phyloP scores from a whole-genome alignment of 2,888 invertebrate genomes.

The Onchidella celtica region DNA sequence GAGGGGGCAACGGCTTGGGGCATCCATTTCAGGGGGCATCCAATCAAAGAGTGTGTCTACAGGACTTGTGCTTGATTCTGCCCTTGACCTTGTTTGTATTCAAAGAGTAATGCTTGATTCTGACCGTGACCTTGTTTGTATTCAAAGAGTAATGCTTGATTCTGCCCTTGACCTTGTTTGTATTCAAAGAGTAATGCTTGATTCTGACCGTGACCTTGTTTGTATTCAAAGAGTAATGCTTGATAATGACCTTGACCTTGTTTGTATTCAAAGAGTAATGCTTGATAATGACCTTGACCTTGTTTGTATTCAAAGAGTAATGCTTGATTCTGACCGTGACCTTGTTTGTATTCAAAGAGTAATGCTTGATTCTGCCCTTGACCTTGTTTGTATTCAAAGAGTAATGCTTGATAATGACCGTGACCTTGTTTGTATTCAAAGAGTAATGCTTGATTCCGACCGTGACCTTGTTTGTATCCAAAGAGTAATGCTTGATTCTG shows the following conservation, averaged over 20 bases:
- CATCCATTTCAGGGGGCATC: too few relatives aligned
- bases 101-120: background rate
- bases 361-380: background rate
- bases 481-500: background rate
- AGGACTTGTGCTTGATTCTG: too few relatives aligned
- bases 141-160: background rate
- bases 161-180: background rate
- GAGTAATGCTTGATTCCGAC: background rate
- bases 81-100: background rate
- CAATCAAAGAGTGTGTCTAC: too few relatives aligned
- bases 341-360: background rate
- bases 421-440: background rate
- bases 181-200: background rate
- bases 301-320: background rate
- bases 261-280: background rate
- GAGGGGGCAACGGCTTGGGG: too few relatives aligned
- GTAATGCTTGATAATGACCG: too few relatives aligned
- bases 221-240: background rate
- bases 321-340: background rate
- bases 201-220: background rate
- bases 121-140: background rate
- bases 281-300: background rate
- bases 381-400: background rate
- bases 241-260: background rate
- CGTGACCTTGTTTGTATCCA: background rate